Base-by-base conservation (phyloP, 2,113 vertebrate genomes). In the Solea solea region DNA sequence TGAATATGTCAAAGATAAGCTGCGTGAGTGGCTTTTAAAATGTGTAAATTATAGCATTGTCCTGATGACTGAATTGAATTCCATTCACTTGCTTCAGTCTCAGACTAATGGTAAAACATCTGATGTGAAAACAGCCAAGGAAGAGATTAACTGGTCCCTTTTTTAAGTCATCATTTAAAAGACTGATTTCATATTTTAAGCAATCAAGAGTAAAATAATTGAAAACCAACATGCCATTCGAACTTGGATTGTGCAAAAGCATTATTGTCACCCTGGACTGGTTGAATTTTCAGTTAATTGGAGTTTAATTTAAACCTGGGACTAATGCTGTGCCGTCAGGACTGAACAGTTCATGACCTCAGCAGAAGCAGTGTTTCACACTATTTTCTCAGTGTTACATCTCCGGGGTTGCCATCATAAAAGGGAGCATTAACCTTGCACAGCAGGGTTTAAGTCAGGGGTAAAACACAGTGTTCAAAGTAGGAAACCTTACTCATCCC, bases 391-490 rank as follows among this genome's bases (percentile, higher is more conserved):
- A 5, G 8, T 0, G 21, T 16, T 42, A 28, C 7, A 49, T 68
- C 69, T 73, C 13, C 8, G 45, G 62, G 11, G 8, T 56, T 56
- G 39, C 13, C 25, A 34, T 44, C 64, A 52, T 16, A 51, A 34
- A 56, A 69, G 25, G 39, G 4, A 25, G 11, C 8, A 4, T 65
- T 64, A 44, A 45, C 27, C 51, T 55, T 15, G 40, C 58, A 53
- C 46, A 64, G 69, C 61, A 41, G 48, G 57, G 9, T 63, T 74
- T n/a, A 68, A 28, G 21, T 60, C 46, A n/a, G 46, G 40, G 46
- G 34, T 44, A n/a, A 67, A 69, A 56, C 53, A 16, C 0, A 0
- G 15, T n/a, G 0, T 52, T 72, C 46, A 71, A 14, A 66, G 45
- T 46, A 25, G 48, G 15, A 54, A 71, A 46, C 10, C 13, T 49